These are phyloP conservation scores for Malurus leucopterus DNA, from an alignment of 2,797 vertebrate species.

Conservation along the genomic window DNA sequence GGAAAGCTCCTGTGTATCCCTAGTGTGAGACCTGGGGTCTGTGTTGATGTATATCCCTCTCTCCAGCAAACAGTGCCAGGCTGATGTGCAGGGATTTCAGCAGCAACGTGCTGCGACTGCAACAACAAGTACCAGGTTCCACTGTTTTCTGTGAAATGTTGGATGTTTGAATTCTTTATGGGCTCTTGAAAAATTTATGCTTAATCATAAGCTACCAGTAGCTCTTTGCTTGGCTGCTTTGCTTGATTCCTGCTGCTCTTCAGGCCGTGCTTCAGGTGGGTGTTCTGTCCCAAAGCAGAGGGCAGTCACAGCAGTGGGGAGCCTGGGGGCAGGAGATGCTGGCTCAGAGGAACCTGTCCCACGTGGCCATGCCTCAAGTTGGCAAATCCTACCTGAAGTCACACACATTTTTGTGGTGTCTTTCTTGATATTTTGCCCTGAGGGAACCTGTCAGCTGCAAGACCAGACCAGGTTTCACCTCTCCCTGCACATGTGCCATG, in stretches of 20 bases:
- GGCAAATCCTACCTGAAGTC: neutral
- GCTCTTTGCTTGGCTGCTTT: neutral
- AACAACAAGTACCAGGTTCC: neutral
- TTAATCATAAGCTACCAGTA: neutral
- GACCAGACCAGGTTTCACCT: neutral
- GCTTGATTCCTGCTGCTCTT: neutral
- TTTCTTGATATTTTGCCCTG: neutral
- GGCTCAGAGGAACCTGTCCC: neutral
- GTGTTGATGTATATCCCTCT: neutral
- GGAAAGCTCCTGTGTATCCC: neutral
- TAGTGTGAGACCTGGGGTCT: neutral
- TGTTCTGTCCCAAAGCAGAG: neutral
- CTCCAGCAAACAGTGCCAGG: neutral
- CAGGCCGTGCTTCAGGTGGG: neutral
- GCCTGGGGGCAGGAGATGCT: neutral
- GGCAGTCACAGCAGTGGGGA: neutral
- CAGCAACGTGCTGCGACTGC: neutral
- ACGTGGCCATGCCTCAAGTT: accelerated
- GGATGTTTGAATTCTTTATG: constrained; percentile 3
- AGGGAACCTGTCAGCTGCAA: neutral
- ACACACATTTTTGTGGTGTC: neutral
- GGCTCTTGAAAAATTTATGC: neutral
- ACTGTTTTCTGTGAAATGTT: neutral
- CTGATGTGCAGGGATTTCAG: neutral
- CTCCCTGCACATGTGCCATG: neutral